Evolutionary conservation across 2,888 invertebrate genomes (phyloP).

Genomic region (Conomelus anceps): DNA sequence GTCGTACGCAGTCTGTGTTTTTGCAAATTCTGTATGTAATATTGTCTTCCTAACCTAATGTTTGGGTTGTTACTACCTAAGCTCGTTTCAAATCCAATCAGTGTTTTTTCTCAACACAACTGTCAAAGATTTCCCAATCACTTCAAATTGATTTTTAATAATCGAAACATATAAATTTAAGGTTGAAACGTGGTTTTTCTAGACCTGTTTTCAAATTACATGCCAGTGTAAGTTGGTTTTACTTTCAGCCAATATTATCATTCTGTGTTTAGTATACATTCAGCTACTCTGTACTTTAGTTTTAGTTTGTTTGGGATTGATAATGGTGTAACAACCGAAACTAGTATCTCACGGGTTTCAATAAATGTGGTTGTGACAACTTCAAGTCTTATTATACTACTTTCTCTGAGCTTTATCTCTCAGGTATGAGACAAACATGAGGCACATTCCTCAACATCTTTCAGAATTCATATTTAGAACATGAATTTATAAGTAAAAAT

Average conservation of each 20-base stretch:
- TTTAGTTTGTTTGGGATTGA: not conserved
- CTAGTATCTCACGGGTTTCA: no score
- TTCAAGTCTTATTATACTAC: no score
- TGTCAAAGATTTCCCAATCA: not conserved
- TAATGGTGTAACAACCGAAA: no score
- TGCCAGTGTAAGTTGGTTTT: not conserved
- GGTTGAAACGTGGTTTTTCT: no score
- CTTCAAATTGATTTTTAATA: not conserved
- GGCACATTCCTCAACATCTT: no score
- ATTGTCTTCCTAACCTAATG: not conserved
- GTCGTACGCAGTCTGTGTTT: not conserved
- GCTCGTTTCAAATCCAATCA: not conserved
- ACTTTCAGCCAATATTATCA: not conserved
- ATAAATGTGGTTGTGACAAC: no score
- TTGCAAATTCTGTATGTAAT: not conserved
- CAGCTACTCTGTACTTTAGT: no score
- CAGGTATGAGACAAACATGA: no score
- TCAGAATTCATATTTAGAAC: no score
- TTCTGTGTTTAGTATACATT: not conserved
- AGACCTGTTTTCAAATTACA: not conserved
- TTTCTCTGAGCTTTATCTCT: no score
- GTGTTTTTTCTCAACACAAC: not conserved
- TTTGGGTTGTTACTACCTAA: not conserved
- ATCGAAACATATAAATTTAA: not conserved
- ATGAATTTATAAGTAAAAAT: no score